Percentiles rank a stretch among this genome's conserved stretches.
Evolutionary conservation across 1,140 invertebrate species (phyloP).

Genomic region (Dolichoris vasculosae): DNA sequence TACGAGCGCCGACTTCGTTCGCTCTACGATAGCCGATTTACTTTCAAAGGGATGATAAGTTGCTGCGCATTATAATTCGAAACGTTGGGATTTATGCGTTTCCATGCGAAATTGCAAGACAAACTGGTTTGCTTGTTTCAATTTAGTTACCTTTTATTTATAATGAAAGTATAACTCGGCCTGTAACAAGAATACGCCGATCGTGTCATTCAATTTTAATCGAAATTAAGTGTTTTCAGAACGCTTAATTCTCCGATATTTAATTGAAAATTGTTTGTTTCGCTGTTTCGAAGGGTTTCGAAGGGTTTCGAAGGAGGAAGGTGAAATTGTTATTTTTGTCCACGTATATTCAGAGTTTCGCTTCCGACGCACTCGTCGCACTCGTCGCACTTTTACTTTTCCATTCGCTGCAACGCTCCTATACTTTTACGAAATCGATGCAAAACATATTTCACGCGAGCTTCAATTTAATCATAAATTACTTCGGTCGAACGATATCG

Average conservation of each 20-base stretch:
- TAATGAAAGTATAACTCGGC: not conserved
- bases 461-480: too few species aligned
- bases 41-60: conserved; percentile 17
- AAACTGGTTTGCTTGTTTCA: conserved; percentile 5
- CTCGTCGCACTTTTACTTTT: too few species aligned
- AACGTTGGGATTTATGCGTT: not conserved
- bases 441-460: too few species aligned
- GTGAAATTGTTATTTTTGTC: not conserved
- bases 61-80: not conserved
- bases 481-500: too few species aligned
- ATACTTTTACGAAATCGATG: too few species aligned
- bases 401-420: too few species aligned
- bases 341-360: not conserved
- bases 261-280: conserved; percentile 11
- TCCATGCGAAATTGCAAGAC: not conserved
- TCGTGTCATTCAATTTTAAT: not conserved
- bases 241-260: not conserved
- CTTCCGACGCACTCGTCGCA: too few species aligned
- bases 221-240: not conserved
- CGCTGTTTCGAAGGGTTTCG: too few species aligned
- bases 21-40: not conserved
- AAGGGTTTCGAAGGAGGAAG: not conserved
- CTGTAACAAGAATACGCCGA: not conserved
- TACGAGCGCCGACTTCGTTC: not conserved
- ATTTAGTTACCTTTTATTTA: conserved; percentile 12